Conservation (phyloP, 2,113 vertebrate genomes). For the Raja brachyura region DNA sequence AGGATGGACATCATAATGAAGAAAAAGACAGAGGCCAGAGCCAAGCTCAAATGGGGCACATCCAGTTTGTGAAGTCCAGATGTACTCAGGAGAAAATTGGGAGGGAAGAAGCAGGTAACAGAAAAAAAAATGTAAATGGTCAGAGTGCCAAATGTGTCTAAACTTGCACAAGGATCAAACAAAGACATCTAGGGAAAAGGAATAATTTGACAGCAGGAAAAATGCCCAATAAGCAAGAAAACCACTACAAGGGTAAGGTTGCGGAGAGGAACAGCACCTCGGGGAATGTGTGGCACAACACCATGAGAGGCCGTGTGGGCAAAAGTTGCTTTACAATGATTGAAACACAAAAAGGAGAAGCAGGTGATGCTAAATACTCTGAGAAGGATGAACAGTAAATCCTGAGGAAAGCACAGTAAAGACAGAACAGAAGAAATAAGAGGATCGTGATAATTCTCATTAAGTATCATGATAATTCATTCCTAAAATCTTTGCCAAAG, state of each 20-base stretch:
- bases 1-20: not conserved
- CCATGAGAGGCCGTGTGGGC: not conserved
- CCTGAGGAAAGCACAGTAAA: not conserved
- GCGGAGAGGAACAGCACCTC: not conserved
- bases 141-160: not conserved
- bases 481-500: not conserved
- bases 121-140: not conserved
- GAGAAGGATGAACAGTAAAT: not conserved
- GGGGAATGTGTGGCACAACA: not conserved
- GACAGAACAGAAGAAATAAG: not conserved
- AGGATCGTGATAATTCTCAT: not conserved
- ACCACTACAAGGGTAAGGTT: too few relatives aligned
- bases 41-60: not conserved
- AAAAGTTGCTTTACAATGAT: too few relatives aligned
- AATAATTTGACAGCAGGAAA: not conserved
- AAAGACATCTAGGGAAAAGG: not conserved
- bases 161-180: not conserved
- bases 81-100: not conserved
- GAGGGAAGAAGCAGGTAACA: not conserved
- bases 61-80: not conserved
- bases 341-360: not conserved
- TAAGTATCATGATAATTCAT: not conserved
- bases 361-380: too few relatives aligned
- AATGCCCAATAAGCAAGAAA: not conserved
- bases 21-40: not conserved